phyloP scores from a whole-genome alignment of 2,888 invertebrate genomes.

The Mythimna vitellina region DNA sequence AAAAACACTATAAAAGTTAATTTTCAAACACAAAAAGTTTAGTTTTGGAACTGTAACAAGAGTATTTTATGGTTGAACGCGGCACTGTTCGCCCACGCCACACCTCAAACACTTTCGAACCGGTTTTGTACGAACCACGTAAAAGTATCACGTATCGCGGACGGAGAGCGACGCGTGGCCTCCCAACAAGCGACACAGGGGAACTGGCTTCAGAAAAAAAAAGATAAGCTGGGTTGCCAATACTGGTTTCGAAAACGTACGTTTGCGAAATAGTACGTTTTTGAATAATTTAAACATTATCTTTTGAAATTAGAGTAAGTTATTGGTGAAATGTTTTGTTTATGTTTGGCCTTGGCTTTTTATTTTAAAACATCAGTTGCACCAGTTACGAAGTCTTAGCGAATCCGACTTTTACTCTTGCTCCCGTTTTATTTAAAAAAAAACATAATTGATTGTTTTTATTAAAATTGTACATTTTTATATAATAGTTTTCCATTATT shows the following conservation, averaged over 20 bases:
- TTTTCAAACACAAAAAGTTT: slow-evolving; percentile 71
- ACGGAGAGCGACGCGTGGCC: slow-evolving; percentile 69
- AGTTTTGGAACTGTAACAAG: slow-evolving; percentile 70
- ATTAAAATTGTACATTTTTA: background rate
- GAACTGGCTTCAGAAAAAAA: slow-evolving; percentile 78
- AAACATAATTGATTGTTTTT: background rate
- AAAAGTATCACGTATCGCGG: slow-evolving; percentile 79
- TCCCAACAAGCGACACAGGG: slow-evolving; percentile 69
- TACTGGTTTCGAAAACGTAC: slow-evolving; percentile 46
- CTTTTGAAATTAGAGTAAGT: slow-evolving; percentile 31
- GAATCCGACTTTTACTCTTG: slow-evolving; percentile 28
- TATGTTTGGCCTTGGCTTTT: slow-evolving; percentile 31
- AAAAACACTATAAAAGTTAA: slow-evolving; percentile 71
- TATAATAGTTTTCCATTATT: background rate
- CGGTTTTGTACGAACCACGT: slow-evolving; percentile 85
- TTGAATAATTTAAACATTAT: slow-evolving; percentile 22
- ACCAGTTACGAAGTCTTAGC: slow-evolving; percentile 29
- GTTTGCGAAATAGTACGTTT: slow-evolving; percentile 49
- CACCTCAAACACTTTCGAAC: slow-evolving; percentile 88
- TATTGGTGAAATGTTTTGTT: slow-evolving; percentile 21
- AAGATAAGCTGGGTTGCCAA: slow-evolving; percentile 76
- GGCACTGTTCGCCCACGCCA: slow-evolving; percentile 84
- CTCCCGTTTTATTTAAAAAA: slow-evolving; percentile 17
- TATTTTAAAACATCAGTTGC: slow-evolving; percentile 11
- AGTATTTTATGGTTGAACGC: slow-evolving; percentile 81